Evolutionary conservation across 2,888 invertebrate species (phyloP).

Genomic region (Eristalis arbustorum): DNA sequence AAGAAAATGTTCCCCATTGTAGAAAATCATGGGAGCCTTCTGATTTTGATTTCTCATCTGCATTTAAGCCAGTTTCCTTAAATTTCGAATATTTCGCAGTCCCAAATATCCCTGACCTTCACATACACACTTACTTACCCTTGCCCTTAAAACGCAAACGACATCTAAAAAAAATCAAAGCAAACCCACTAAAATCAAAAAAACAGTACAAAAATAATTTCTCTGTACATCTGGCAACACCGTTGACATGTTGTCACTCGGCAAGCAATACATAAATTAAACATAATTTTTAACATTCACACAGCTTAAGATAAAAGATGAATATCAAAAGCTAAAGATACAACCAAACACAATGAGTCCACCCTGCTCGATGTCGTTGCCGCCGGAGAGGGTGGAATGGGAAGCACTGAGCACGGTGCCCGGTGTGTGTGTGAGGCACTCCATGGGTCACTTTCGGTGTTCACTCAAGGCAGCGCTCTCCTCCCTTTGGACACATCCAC

Average conservation of each 20-base stretch:
- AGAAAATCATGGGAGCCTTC: no score
- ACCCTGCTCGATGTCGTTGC: not conserved
- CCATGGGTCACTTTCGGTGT: conserved; percentile 27
- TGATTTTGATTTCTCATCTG: no score
- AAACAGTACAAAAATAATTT: not conserved
- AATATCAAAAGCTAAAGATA: conserved; percentile 52
- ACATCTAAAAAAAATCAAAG: no score
- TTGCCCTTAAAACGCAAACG: no score
- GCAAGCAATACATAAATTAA: conserved; percentile 58
- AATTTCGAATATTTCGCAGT: no score
- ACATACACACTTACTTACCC: no score
- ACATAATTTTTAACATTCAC: conserved; percentile 63
- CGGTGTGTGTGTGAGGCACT: not conserved
- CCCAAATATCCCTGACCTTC: no score
- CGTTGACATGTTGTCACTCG: conserved; percentile 26
- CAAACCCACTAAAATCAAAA: not conserved
- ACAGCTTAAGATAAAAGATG: conserved; percentile 68
- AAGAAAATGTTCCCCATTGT: no score
- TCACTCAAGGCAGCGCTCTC: conserved; percentile 57
- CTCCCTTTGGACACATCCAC: conserved; percentile 26
- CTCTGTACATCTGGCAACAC: conserved; percentile 50
- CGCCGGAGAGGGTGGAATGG: not conserved
- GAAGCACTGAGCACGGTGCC: conserved; percentile 8
- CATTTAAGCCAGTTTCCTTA: no score
- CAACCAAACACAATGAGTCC: conserved; percentile 25